A percentile compares a stretch with the other conserved stretches of the same genome.
phyloP scores from a whole-genome alignment of 2,888 invertebrate genomes.

The Eutolmus rufibarbis region DNA sequence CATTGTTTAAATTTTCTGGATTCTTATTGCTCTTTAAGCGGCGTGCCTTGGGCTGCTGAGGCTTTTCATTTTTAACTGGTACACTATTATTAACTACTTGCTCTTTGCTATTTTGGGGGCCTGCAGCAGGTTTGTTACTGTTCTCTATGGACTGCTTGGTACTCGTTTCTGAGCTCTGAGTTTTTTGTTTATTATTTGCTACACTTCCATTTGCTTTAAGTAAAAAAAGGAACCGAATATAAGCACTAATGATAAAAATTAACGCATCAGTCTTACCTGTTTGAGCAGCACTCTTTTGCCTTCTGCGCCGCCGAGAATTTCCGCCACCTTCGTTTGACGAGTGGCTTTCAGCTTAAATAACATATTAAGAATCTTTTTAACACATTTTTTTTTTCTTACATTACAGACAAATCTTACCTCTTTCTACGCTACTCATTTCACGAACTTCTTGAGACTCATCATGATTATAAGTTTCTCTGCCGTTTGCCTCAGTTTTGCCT shows the following conservation, averaged over 20 bases:
- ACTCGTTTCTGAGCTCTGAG: conserved; percentile 56
- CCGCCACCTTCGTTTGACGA: conserved; percentile 60
- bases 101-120: conserved; percentile 21
- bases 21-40: conserved; percentile 46
- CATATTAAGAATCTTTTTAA: background rate
- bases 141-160: conserved; percentile 22
- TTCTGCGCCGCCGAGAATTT: conserved; percentile 60
- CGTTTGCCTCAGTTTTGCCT: conserved; percentile 58
- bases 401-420: conserved; percentile 54
- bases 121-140: conserved; percentile 17
- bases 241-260: background rate
- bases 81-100: conserved; percentile 52
- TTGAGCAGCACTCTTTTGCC: conserved; percentile 60
- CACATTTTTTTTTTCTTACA: background rate
- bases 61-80: conserved; percentile 51
- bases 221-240: background rate
- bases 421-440: conserved; percentile 61
- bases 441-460: conserved; percentile 57
- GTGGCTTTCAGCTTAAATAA: conserved; percentile 60
- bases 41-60: conserved; percentile 46
- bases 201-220: conserved; percentile 59
- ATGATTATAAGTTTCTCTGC: conserved; percentile 59
- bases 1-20: conserved; percentile 51
- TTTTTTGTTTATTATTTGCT: conserved; percentile 58
- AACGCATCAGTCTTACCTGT: conserved; percentile 51